phyloP scores from a whole-genome alignment of 2,113 vertebrate species.

The Aspidoscelis tigris region DNA sequence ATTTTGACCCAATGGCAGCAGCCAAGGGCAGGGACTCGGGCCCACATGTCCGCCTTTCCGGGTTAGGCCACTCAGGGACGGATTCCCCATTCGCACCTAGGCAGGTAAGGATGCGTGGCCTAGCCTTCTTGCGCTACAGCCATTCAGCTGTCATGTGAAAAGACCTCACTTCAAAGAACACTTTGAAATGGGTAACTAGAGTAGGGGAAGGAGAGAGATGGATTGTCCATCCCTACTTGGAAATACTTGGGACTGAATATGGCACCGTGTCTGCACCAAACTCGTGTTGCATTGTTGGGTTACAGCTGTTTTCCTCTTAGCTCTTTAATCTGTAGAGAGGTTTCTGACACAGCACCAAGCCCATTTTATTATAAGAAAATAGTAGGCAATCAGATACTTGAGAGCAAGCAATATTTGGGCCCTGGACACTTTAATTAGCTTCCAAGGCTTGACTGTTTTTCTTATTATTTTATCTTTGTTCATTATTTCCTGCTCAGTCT shows the following conservation, averaged over 20 bases:
- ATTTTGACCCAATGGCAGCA: no score
- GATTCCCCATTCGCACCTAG: no score
- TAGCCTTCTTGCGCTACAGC: no score
- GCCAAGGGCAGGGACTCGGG: no score
- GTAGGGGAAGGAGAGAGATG: not conserved
- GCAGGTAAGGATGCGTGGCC: no score
- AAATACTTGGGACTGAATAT: not conserved
- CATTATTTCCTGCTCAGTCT: slow-evolving; percentile 73
- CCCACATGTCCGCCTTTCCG: no score
- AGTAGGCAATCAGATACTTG: not conserved
- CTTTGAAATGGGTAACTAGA: no score
- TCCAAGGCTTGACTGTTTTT: slow-evolving; percentile 64
- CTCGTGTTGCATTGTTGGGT: not conserved
- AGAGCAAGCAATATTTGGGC: slow-evolving; percentile 52
- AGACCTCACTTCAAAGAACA: no score
- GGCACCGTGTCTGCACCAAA: not conserved
- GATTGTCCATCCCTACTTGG: not conserved
- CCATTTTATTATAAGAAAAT: slow-evolving; percentile 10
- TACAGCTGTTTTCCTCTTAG: not conserved
- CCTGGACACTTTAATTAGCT: slow-evolving; percentile 74
- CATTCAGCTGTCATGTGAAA: no score
- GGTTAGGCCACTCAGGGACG: no score
- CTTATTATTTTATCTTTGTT: slow-evolving; percentile 77
- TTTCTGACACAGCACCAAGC: not conserved
- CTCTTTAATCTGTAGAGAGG: not conserved